Evolutionary conservation across 2,888 invertebrate species (phyloP).

Genomic region (Rhagonycha fulva): DNA sequence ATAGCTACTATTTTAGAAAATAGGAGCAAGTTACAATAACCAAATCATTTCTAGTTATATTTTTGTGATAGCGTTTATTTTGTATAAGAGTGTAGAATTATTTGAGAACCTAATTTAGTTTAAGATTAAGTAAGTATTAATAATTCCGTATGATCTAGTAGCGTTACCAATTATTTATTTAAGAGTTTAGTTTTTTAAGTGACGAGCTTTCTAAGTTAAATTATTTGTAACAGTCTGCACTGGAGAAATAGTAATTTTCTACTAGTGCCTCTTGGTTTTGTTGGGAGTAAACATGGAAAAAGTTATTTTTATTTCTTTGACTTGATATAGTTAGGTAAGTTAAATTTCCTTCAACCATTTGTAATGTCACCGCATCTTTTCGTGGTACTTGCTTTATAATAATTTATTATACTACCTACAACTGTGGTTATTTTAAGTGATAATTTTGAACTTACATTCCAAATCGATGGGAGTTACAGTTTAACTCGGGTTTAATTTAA

Average conservation of each 20-base stretch:
- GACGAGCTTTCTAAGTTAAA: not conserved
- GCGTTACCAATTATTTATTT: not conserved
- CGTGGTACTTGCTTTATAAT: not conserved
- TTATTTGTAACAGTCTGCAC: not conserved
- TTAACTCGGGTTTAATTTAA: too few species aligned
- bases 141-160: not conserved
- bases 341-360: not conserved
- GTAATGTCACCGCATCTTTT: too few species aligned
- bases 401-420: not conserved
- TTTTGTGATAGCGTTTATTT: conserved; percentile 21
- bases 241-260: not conserved
- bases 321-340: not conserved
- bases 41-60: conserved; percentile 15
- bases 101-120: not conserved
- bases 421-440: not conserved
- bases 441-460: not conserved
- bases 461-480: not conserved
- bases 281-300: not conserved
- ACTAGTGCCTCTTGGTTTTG: not conserved
- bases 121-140: not conserved
- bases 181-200: not conserved
- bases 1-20: not conserved
- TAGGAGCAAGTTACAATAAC: not conserved
- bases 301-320: not conserved
- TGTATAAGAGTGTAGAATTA: not conserved